Base-by-base conservation (phyloP, 2,113 vertebrate species). In the Mohoua ochrocephala region DNA sequence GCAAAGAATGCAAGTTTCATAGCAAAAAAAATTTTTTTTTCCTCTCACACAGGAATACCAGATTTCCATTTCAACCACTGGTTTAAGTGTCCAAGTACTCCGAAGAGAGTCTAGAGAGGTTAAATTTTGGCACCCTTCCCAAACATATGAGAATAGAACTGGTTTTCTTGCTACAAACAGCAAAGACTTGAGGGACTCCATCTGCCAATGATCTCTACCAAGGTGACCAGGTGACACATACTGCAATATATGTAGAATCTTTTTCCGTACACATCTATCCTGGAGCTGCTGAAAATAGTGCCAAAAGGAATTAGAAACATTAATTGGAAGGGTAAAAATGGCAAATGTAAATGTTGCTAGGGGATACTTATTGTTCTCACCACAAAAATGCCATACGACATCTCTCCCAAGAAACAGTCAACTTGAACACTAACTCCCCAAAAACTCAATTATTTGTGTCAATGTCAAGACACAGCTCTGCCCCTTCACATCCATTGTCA, bases 391-490 rank as follows among this genome's bases (percentile, higher is more conserved):
- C 76, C 33, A 0, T 33, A 45, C 65, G 87, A 93, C 87, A 91
- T 85, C 52, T 88, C 75, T 84, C 78, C 84, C 35, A 89, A 88
- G 69, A 84, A 95, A 77, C 54, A 80, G 44, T 37, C 84, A 80
- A 83, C 92, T 88, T 97, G 83, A 91, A 90, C 93, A 87, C n/a
- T 77, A 94, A 91, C 87, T 89, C 84, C 65, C 50, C 84, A 91
- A 65, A 88, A 96, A 96, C 56, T 86, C 94, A 88, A 84, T 96
- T 94, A 95, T 91, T 82, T 80, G 27, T 90, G 87, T 83, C 91
- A 93, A 65, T 71, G 84, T 89, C 94, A 93, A 94, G 69, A 69
- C 82, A 90, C 44, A 73, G 86, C 73, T 90, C 52, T 93, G 93
- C 39, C 82, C 82, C 41, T 89, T 84, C 93, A 87, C 73, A 63